phyloP scores from a whole-genome alignment of 1,140 invertebrate species.

The Oscheius sp. region DNA sequence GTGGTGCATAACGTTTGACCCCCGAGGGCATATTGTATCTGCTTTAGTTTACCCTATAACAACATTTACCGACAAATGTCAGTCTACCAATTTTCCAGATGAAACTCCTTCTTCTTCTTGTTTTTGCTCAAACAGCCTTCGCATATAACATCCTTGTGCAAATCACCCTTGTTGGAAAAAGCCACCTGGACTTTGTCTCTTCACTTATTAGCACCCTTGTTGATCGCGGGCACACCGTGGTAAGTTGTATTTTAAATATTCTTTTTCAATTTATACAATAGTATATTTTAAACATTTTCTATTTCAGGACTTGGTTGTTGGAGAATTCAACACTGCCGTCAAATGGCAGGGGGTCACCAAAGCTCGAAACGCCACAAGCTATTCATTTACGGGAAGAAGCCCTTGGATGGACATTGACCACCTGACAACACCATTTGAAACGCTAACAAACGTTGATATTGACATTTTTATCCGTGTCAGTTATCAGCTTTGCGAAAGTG shows the following conservation, averaged over 20 bases:
- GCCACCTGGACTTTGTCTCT: conserved; percentile 19
- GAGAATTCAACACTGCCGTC: conserved; percentile 5
- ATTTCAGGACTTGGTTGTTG: conserved; percentile 16
- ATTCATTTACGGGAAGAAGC: conserved; percentile 12
- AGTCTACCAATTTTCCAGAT: not conserved
- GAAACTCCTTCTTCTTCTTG: not conserved
- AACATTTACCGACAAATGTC: too few relatives aligned
- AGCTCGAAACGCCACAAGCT: not conserved
- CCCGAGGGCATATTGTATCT: too few relatives aligned
- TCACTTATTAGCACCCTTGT: not conserved
- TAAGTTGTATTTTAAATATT: not conserved
- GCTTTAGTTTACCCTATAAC: too few relatives aligned
- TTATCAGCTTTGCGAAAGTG: not conserved
- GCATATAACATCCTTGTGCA: conserved; percentile 11
- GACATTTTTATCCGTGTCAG: not conserved
- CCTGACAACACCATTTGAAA: conserved; percentile 8
- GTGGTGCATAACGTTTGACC: too few relatives aligned
- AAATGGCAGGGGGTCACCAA: conserved; percentile 14
- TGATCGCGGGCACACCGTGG: conserved; percentile 21
- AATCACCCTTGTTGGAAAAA: conserved; percentile 19
- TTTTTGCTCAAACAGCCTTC: not conserved
- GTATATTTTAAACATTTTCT: not conserved
- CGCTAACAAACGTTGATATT: not conserved
- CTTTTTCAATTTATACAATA: too few relatives aligned
- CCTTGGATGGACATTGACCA: conserved; percentile 9